Evolutionary conservation across 2,113 vertebrate genomes (phyloP), one percentile per base, ranked within the genome.

Genomic region (Machaerirhynchus nigripectus): DNA sequence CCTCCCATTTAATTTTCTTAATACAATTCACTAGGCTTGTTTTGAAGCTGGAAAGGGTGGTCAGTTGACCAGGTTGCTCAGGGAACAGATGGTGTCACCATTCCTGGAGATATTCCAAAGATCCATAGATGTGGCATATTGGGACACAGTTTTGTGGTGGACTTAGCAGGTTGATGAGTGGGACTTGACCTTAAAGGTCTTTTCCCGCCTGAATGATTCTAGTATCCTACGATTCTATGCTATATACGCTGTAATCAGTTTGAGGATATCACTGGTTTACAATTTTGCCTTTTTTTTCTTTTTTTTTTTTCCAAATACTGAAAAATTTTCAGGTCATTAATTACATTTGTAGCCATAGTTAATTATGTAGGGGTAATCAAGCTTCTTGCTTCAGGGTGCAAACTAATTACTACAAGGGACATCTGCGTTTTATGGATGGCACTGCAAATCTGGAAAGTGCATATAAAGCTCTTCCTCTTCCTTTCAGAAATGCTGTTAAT

Each of bases 101-200:
- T 30, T 28, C 26, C 6, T 47, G 21, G 10, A 52, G 4, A 4
- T 74, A 46, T 78, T 65, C 13, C 31, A 40, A 55, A 59, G 15
- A 59, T 2, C 2, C 12, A 11, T 10, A 26, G 18, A 35, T 3
- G 4, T 26, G 13, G 11, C 3, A 4, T 2, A 10, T 3, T 31
- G 21, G 10, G 19, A 22, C 4, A 18, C 17, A 15, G 37, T 42
- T 74, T 42, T 26, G 23, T 24, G 13, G 23, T 63, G 33, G 16
- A 37, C 3, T 35, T 60, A 17, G 7, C 22, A 56, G 12, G 8
- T 21, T 52, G 15, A 52, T 11, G 2, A 13, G 2, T 37, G 22
- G 9, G 19, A n/a, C 20, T 56, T 6, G 16, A 65, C n/a, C 26
- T 73, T 42, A 70, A 33, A 8, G 15, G 6, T 28, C 11, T 85